These are phyloP conservation scores for Crambe crambe DNA, from an alignment of 37 sponge, comb jelly and placozoan species.

Conservation along the genomic window DNA sequence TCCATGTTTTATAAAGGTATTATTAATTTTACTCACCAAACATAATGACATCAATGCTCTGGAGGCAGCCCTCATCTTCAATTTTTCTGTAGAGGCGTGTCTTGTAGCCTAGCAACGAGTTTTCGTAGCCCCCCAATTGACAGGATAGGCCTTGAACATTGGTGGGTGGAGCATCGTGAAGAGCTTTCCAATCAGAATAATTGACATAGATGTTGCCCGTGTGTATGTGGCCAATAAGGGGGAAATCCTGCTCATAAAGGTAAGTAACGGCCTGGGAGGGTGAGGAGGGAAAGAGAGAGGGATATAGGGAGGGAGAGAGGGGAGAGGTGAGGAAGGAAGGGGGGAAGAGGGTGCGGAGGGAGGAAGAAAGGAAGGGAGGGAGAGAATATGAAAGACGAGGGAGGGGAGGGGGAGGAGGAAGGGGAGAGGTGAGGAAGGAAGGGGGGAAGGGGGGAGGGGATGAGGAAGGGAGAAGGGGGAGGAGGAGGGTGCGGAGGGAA, in stretches of 20 bases:
- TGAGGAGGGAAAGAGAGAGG: background rate
- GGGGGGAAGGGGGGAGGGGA: background rate
- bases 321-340: background rate
- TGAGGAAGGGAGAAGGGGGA: too few species aligned
- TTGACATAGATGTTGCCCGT: conserved; percentile 55
- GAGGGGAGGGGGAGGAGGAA: background rate
- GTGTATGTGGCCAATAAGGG: conserved; percentile 46
- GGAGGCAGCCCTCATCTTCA: background rate
- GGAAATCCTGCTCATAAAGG: conserved; percentile 47
- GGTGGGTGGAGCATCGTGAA: too few species aligned
- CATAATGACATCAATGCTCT: conserved; percentile 29
- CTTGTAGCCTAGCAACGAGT: conserved; percentile 53
- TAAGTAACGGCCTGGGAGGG: conserved; percentile 19
- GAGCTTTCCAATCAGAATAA: too few species aligned
- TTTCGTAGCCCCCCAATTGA: conserved; percentile 37
- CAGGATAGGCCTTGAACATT: too few species aligned
- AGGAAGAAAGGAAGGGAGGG: too few species aligned
- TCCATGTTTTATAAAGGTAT: too few species aligned
- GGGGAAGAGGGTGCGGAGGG: too few species aligned
- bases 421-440: background rate
- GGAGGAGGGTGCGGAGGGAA: too few species aligned
- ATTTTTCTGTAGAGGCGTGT: conserved; percentile 16
- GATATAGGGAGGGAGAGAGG: background rate
- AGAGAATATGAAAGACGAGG: background rate
- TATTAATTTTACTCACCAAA: too few species aligned